A percentile compares a stretch with the other conserved stretches of the same genome.
Conservation (phyloP, 1,140 invertebrate species). For the Microplitis mediator region DNA sequence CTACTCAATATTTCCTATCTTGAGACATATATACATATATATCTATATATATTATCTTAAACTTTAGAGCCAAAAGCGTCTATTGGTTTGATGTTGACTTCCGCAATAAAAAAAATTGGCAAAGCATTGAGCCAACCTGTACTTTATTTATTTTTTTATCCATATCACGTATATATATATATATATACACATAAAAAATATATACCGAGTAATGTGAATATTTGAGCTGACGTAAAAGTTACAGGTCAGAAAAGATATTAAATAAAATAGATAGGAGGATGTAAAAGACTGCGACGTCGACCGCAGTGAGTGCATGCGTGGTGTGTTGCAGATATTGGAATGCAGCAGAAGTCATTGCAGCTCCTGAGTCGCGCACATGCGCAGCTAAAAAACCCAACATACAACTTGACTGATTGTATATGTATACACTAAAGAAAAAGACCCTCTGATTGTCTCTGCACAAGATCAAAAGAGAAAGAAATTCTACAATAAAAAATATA, state of each 20-base stretch:
- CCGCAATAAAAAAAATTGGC: neutral
- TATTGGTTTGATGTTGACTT: neutral
- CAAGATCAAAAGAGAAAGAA: no score
- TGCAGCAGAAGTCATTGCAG: conserved; percentile 22
- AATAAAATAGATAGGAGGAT: neutral
- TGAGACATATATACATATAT: no score
- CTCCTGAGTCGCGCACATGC: conserved; percentile 11
- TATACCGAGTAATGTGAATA: neutral
- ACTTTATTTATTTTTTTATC: neutral
- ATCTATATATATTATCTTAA: no score
- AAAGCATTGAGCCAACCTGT: neutral
- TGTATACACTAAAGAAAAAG: neutral
- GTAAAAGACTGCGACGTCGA: conserved; percentile 3
- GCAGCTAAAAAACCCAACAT: neutral
- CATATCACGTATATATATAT: neutral
- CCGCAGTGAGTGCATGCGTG: conserved; percentile 12
- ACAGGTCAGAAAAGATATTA: conserved; percentile 6
- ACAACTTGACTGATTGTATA: neutral
- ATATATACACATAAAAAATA: no score
- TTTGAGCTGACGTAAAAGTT: conserved; percentile 1
- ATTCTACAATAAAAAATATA: no score
- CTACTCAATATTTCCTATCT: no score
- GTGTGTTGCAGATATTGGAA: conserved; percentile 20
- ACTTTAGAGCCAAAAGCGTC: neutral
- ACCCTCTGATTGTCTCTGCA: no score